Evolutionary conservation across 2,113 vertebrate genomes (phyloP).

Genomic region (Eulemur rufifrons): DNA sequence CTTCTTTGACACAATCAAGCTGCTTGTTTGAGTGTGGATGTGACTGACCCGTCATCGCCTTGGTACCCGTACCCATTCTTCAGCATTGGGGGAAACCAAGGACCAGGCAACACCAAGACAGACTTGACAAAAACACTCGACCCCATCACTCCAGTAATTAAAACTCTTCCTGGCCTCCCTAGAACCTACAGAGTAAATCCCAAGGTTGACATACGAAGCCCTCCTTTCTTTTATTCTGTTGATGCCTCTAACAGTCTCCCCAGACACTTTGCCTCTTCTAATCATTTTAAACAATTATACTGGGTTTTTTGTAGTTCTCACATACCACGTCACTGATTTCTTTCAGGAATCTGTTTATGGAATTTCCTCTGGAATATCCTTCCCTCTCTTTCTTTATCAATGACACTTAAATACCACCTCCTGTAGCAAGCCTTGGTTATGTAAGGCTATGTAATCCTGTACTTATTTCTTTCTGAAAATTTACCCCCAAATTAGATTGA

Average conservation of each 20-base stretch:
- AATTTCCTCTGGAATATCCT: background rate
- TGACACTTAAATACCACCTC: background rate
- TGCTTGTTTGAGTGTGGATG: too few relatives aligned
- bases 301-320: background rate
- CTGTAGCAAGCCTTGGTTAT: background rate
- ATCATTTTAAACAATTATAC: background rate
- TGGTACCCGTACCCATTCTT: too few relatives aligned
- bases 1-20: too few relatives aligned
- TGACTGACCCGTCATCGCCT: too few relatives aligned
- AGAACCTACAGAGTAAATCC: background rate
- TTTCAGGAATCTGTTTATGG: background rate
- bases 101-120: too few relatives aligned
- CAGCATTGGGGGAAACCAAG: too few relatives aligned
- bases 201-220: background rate
- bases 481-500: background rate
- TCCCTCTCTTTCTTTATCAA: background rate
- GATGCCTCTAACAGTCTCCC: background rate
- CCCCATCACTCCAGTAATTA: background rate
- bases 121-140: background rate
- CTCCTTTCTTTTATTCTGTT: background rate
- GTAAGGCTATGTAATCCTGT: background rate
- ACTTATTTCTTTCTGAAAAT: background rate
- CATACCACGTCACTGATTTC: background rate
- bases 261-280: background rate
- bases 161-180: rapidly evolving